Evolutionary conservation across 1,140 invertebrate species (phyloP).

Genomic region (Helicoverpa armigera): DNA sequence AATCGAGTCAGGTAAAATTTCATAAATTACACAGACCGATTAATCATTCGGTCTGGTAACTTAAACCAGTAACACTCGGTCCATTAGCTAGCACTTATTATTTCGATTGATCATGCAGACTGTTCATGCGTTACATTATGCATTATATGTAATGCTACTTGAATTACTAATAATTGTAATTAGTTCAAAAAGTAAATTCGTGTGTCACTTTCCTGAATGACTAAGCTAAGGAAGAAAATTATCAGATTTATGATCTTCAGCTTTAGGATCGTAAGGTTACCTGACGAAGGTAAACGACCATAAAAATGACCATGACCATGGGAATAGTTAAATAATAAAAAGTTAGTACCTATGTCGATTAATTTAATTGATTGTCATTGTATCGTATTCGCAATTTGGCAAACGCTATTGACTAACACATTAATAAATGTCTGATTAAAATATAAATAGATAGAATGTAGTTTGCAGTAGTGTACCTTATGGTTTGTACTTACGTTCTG

Average conservation of each 20-base stretch:
- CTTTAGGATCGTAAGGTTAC: constrained; percentile 18
- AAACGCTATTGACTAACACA: neutral
- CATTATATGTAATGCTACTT: constrained; percentile 20
- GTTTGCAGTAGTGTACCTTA: neutral
- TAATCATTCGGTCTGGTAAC: constrained; percentile 36
- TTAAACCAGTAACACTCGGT: constrained; percentile 35
- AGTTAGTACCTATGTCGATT: neutral
- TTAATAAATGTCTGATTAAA: neutral
- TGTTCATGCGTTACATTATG: constrained; percentile 14
- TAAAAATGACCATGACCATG: constrained; percentile 44
- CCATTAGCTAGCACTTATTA: constrained; percentile 36
- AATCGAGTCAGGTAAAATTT: constrained; percentile 24
- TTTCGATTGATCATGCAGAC: constrained; percentile 29
- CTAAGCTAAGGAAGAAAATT: constrained; percentile 2
- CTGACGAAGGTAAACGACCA: constrained; percentile 36
- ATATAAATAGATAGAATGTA: neutral
- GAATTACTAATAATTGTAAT: neutral
- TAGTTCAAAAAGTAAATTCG: neutral
- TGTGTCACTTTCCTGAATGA: neutral
- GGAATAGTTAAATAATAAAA: constrained; percentile 19
- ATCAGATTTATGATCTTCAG: neutral
- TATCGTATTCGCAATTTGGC: neutral
- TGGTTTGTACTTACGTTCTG: constrained; percentile 2
- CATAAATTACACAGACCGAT: constrained; percentile 36
- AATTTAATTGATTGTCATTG: constrained; percentile 12